Base-by-base conservation (phyloP, 2,888 invertebrate species). In the Globia sparganii region DNA sequence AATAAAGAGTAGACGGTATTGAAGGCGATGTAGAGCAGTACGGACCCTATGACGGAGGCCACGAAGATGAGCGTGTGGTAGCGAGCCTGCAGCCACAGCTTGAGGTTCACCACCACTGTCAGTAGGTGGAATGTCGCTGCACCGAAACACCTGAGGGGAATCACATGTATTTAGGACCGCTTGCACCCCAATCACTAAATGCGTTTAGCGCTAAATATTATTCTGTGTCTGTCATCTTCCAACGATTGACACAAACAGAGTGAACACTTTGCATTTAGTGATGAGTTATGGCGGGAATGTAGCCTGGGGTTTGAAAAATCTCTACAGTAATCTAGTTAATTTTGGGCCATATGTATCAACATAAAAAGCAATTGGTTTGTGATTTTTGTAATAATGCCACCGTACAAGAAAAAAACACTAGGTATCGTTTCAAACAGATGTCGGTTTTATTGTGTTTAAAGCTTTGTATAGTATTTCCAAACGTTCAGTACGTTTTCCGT, bases 71-170 rank as follows among this genome's bases (percentile, higher is more conserved):
- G 90, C 6, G 97, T 97, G 85, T 97, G 97, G 91, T 97, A 97
- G 80, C 97, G 97, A 40, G 97, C 96, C 88, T 97, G 97, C 84
- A 98, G 92, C 95, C 97, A 97, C 81, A 98, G 92, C 95, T 97
- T 97, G 11, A 97, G 90, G 90, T 97, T 97, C 37, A 97, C 97
- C 8, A 97, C 93, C 77, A 97, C 82, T 59, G 97, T 96, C 80
- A 97, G 94, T 78, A 95, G 91, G 90, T 97, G 97, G 89, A 97
- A 98, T 83, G 97, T 94, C 65, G 96, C 92, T 0, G 96, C 98
- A 70, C 98, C 98, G 92, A 97, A 97, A 83, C 94, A 95, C 93
- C 97, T 97, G 93, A 46, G 1, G 4, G 15, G 13, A 37, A 34
- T 11, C n/a, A n/a, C 31, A 15, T 34, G 31, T 31, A 3, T 34